Conservation (phyloP, 2,797 vertebrate genomes). For the Takifugu rubripes region DNA sequence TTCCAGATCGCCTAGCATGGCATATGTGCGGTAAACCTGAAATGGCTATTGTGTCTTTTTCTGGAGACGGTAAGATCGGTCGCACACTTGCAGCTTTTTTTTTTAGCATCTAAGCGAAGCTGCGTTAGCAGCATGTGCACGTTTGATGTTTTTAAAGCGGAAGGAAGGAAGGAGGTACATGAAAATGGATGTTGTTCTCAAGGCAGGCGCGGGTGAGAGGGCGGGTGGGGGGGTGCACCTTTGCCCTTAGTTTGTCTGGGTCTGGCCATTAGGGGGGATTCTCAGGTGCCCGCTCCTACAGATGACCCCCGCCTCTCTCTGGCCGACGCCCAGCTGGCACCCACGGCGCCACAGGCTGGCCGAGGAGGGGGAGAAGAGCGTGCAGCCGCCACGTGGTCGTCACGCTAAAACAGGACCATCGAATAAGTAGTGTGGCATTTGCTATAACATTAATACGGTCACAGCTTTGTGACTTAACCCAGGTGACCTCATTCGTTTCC, state of each 20-base stretch:
- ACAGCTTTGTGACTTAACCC: no score
- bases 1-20: constrained; percentile 72
- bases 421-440: no score
- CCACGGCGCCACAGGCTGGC: constrained; percentile 43
- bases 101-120: constrained; percentile 63
- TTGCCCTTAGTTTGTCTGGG: constrained; percentile 29
- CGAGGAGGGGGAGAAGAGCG: constrained; percentile 63
- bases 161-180: constrained; percentile 12
- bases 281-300: constrained; percentile 58
- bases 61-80: constrained; percentile 33
- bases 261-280: constrained; percentile 51
- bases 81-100: constrained; percentile 13
- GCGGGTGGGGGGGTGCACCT: constrained; percentile 3
- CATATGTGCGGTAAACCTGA: constrained; percentile 77
- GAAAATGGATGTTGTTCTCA: constrained; percentile 23
- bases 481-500: no score
- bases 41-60: constrained; percentile 61
- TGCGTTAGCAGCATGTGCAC: constrained; percentile 43
- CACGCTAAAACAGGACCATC: no score
- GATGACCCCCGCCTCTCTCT: constrained; percentile 62
- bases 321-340: constrained; percentile 73
- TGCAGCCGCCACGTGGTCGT: constrained; percentile 15
- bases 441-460: no score
- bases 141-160: constrained; percentile 56
- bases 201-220: neutral